These are phyloP conservation scores for Otocyon megalotis DNA, from an alignment of 2,113 vertebrate species.

Conservation along the genomic window DNA sequence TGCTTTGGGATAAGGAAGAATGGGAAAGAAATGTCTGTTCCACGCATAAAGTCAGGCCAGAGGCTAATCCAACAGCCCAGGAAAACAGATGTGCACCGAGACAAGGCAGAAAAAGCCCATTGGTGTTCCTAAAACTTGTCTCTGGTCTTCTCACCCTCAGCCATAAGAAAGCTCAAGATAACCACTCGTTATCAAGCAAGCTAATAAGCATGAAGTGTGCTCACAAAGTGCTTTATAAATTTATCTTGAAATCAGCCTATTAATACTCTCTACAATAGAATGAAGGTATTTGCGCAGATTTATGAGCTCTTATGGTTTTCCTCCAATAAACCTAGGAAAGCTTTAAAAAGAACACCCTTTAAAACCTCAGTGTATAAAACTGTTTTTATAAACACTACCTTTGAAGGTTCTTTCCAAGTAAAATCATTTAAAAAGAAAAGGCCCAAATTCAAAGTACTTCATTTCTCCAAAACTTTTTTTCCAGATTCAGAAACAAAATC, in stretches of 20 bases:
- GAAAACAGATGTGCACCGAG: background rate
- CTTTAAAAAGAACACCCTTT: constrained; percentile 46
- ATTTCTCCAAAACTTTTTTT: constrained; percentile 1
- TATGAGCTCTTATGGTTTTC: constrained; percentile 11
- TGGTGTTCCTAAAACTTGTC: background rate
- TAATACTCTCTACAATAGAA: constrained; percentile 30
- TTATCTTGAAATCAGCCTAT: constrained; percentile 14
- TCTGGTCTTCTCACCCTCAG: background rate
- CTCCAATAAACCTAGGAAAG: constrained; percentile 28
- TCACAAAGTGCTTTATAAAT: background rate
- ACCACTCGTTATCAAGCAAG: background rate
- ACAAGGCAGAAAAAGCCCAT: background rate
- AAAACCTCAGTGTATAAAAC: background rate
- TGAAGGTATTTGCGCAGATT: background rate
- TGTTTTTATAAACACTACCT: background rate
- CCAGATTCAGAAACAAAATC: constrained; percentile 49
- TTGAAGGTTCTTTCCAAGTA: constrained; percentile 34
- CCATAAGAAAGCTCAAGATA: background rate
- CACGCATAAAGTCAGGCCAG: background rate
- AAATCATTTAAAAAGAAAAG: background rate
- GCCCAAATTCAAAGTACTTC: constrained; percentile 52
- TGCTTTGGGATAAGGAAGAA: background rate
- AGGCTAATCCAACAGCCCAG: background rate
- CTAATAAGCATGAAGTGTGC: background rate
- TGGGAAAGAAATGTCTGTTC: background rate